Conservation (phyloP, 2,888 invertebrate species). For the Tanytarsus gracilentus region DNA sequence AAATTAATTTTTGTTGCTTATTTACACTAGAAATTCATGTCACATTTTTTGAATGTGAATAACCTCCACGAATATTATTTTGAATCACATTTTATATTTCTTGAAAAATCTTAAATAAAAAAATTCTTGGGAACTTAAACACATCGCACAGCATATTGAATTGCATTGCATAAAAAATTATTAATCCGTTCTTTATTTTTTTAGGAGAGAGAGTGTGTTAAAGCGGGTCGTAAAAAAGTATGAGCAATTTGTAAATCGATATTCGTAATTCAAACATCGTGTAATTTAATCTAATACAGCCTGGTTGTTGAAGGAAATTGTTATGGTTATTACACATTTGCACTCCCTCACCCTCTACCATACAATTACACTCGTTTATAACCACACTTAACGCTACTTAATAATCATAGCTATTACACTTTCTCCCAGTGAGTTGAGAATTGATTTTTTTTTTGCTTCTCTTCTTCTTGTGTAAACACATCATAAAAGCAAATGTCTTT, state of each 20-base stretch:
- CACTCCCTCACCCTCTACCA: neutral
- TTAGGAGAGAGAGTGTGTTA: neutral
- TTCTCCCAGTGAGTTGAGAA: neutral
- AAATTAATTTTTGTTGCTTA: neutral
- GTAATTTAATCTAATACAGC: constrained; percentile 1
- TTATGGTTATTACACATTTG: constrained; percentile 23
- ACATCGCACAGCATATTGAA: constrained; percentile 17
- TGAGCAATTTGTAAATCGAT: constrained; percentile 21
- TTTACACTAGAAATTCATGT: neutral
- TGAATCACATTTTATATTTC: neutral
- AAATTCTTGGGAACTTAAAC: constrained; percentile 18
- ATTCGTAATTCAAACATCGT: neutral
- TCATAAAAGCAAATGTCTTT: constrained; percentile 29
- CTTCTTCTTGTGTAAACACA: constrained; percentile 9
- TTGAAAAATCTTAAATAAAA: neutral
- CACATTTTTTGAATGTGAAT: neutral
- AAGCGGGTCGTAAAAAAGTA: neutral
- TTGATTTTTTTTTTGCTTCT: constrained; percentile 6
- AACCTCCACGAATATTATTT: neutral
- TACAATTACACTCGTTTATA: constrained; percentile 18
- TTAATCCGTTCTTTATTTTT: constrained; percentile 19
- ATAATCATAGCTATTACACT: constrained; percentile 17
- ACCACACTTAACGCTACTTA: constrained; percentile 22
- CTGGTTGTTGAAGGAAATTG: constrained; percentile 2
- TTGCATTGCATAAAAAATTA: constrained; percentile 24